Conservation (phyloP, 2,797 vertebrate species). For the Podarcis siculus region DNA sequence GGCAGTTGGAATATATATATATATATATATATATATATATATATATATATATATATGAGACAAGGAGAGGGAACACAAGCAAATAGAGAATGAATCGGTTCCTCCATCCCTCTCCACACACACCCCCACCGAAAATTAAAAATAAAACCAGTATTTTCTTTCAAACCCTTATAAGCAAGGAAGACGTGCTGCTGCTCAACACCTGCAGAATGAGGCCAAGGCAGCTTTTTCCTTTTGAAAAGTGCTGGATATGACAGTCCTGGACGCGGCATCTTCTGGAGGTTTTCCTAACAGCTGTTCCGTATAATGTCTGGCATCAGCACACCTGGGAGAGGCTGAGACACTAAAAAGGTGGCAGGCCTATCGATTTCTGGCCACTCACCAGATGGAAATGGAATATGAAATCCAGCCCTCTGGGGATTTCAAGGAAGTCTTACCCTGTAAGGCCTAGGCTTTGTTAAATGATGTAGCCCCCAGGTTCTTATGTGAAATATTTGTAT, state of each 20-base stretch:
- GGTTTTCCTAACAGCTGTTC: conserved; percentile 1
- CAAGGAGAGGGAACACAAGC: conserved; percentile 1
- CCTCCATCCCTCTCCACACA: neutral
- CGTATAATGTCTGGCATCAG: conserved; percentile 15
- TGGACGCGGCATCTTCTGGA: conserved; percentile 38
- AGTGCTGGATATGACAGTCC: conserved; percentile 1
- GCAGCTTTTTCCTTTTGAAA: neutral
- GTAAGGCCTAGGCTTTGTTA: conserved; percentile 46
- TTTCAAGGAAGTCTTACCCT: conserved; percentile 33
- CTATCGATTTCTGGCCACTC: conserved; percentile 47
- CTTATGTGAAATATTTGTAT: neutral
- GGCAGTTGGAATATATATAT: conserved; percentile 43
- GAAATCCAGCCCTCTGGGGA: conserved; percentile 7
- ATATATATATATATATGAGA: conserved; percentile 19
- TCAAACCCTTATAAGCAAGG: neutral
- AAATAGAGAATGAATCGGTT: conserved; percentile 14
- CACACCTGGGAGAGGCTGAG: conserved; percentile 36
- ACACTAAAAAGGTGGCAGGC: conserved; percentile 31
- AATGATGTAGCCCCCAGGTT: neutral
- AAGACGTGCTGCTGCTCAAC: neutral
- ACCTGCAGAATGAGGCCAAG: conserved; percentile 12
- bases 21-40: neutral
- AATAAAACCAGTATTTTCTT: neutral
- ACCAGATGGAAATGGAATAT: conserved; percentile 25
- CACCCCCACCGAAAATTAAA: neutral